Percentiles rank a stretch among this genome's conserved stretches.
These are phyloP conservation scores for Isoperla grammatica DNA, from an alignment of 2,888 invertebrate genomes.

Conservation along the genomic window DNA sequence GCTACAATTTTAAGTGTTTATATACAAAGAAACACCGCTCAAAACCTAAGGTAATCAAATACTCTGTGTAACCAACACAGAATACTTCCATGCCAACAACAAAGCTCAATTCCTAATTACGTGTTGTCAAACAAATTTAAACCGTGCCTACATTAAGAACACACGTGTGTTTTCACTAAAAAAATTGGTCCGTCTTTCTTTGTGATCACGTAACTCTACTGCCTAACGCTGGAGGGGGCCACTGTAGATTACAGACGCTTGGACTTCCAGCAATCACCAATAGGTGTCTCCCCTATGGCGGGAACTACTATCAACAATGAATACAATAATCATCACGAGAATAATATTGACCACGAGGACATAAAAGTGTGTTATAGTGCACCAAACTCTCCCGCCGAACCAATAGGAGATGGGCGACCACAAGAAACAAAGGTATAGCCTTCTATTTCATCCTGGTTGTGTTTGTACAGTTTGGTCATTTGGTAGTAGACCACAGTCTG, in stretches of 20 bases:
- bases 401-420: conserved; percentile 17
- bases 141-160: neutral
- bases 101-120: no score
- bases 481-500: no score
- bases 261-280: conserved; percentile 33
- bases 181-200: neutral
- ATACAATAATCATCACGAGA: conserved; percentile 17
- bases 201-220: neutral
- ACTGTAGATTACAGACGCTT: conserved; percentile 52
- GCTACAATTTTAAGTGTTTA: no score
- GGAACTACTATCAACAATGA: conserved; percentile 21
- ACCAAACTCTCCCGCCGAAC: conserved; percentile 28
- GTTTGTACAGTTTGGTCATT: no score
- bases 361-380: conserved; percentile 30
- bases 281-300: conserved; percentile 25
- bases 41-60: no score
- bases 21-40: no score
- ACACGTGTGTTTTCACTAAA: conserved; percentile 11
- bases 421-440: conserved; percentile 25
- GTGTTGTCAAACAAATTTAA: no score
- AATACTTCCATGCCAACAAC: no score
- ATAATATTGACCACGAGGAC: conserved; percentile 25
- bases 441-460: no score
- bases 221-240: conserved; percentile 50
- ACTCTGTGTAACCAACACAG: no score